phyloP scores from a whole-genome alignment of 2,888 invertebrate species.

The Mesochorus sp. region DNA sequence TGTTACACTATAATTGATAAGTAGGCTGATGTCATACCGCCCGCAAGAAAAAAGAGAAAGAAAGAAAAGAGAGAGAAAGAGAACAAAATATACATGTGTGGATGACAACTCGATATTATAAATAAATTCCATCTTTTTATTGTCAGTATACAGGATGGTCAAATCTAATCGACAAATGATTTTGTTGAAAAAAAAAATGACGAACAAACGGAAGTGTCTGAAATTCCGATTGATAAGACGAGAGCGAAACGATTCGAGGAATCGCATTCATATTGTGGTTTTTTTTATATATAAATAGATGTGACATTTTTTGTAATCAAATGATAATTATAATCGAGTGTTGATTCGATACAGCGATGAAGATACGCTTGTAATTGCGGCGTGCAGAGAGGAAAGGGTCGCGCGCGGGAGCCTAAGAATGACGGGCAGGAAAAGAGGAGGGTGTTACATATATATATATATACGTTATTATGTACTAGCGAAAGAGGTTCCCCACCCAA shows the following conservation, averaged over 20 bases:
- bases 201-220: not conserved
- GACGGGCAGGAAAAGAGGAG: constrained; percentile 6
- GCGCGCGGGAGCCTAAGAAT: constrained; percentile 15
- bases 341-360: constrained; percentile 62
- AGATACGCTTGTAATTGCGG: constrained; percentile 59
- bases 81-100: too few species aligned
- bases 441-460: too few species aligned
- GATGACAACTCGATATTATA: constrained; percentile 25
- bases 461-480: constrained; percentile 52
- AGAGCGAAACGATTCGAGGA: too few species aligned
- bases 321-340: constrained; percentile 42
- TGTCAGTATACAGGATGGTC: not conserved
- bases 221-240: not conserved
- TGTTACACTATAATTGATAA: constrained; percentile 72
- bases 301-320: constrained; percentile 51
- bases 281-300: constrained; percentile 45
- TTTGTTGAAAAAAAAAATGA: not conserved
- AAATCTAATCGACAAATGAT: not conserved
- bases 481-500: constrained; percentile 35
- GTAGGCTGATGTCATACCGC: constrained; percentile 70
- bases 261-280: too few species aligned
- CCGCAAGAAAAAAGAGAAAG: constrained; percentile 16
- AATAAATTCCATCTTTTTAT: constrained; percentile 5
- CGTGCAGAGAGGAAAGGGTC: not conserved
- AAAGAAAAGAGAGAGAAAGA: too few species aligned